phyloP scores from a whole-genome alignment of 2,113 vertebrate genomes.

The Paradisaea rubra region DNA sequence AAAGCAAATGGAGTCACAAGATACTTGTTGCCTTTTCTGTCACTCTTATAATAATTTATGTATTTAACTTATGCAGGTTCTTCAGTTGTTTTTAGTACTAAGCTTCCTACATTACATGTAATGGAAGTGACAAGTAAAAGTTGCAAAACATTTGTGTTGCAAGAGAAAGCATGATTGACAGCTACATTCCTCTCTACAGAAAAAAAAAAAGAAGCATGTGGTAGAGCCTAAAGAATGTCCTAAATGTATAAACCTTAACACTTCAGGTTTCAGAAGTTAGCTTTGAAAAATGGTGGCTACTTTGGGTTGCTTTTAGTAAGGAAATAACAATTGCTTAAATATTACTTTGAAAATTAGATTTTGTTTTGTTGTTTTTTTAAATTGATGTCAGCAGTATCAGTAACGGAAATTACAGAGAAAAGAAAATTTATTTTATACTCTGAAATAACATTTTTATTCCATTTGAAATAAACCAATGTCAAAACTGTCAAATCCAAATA shows the following conservation, averaged over 20 bases:
- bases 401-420: background rate
- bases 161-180: slow-evolving; percentile 44
- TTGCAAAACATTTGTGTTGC: slow-evolving; percentile 17
- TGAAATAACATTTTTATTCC: background rate
- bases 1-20: slow-evolving; percentile 52
- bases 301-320: background rate
- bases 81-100: slow-evolving; percentile 56
- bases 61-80: slow-evolving; percentile 63
- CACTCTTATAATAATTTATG: slow-evolving; percentile 54
- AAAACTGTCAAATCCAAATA: background rate
- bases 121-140: slow-evolving; percentile 38
- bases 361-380: background rate
- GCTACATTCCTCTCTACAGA: background rate
- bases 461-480: background rate
- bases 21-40: slow-evolving; percentile 51
- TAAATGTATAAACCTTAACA: slow-evolving; percentile 13
- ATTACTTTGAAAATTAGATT: background rate
- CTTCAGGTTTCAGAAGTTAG: background rate
- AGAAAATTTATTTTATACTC: background rate
- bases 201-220: background rate
- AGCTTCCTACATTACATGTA: slow-evolving; percentile 41
- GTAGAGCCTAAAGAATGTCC: background rate
- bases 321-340: background rate
- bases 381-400: background rate
- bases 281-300: background rate